A percentile compares a stretch with the other conserved stretches of the same genome.
Conservation (phyloP, 2,797 vertebrate genomes). For the Neopelma chrysocephalum region DNA sequence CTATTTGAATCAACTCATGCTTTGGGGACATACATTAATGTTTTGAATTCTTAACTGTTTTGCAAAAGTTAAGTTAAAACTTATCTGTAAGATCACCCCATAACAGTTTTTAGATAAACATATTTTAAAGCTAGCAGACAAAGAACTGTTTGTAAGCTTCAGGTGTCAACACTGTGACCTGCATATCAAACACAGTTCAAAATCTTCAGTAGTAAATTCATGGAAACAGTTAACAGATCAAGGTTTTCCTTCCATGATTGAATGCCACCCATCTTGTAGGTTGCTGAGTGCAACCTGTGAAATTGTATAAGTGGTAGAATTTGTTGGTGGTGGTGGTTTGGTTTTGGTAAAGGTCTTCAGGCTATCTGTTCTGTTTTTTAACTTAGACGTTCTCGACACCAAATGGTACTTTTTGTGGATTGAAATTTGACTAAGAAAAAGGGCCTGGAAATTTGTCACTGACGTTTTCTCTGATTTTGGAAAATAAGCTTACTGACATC, state of each 20-base stretch:
- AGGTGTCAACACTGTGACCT: neutral
- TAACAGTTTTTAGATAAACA: neutral
- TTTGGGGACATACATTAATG: neutral
- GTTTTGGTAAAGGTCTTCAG: neutral
- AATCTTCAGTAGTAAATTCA: neutral
- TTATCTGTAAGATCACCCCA: neutral
- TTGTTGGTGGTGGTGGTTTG: neutral
- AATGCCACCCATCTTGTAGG: neutral
- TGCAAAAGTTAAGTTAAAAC: neutral
- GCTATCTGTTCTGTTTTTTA: neutral
- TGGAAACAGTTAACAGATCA: neutral
- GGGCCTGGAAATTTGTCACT: neutral
- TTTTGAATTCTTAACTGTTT: neutral
- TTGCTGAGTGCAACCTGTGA: neutral
- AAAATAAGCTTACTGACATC: neutral
- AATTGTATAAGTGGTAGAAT: neutral
- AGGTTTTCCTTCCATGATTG: neutral
- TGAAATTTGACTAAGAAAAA: neutral
- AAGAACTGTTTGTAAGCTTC: neutral
- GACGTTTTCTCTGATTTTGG: neutral
- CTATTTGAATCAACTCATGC: slow-evolving; percentile 1
- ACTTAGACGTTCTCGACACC: too few species aligned
- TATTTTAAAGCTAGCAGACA: neutral
- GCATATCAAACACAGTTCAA: neutral
- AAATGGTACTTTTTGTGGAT: neutral